Conservation (phyloP, 1,140 invertebrate species). For the Frieseomelitta varia region DNA sequence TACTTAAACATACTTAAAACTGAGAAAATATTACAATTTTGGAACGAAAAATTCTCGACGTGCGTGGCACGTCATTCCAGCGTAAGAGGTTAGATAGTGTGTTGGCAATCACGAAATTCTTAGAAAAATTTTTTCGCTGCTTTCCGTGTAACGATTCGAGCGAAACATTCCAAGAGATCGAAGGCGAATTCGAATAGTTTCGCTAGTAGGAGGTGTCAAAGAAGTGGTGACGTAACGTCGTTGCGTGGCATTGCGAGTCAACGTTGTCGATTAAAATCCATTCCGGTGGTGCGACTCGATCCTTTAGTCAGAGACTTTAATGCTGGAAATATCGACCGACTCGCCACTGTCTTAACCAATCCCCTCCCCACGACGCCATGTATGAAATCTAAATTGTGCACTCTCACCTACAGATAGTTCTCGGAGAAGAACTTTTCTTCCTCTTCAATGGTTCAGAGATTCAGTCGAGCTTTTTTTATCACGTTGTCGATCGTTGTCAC, state of each 20-base stretch:
- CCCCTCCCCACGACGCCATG: too few species aligned
- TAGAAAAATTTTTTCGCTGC: background rate
- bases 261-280: background rate
- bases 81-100: too few species aligned
- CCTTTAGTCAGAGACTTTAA: slow-evolving; percentile 32
- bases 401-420: too few species aligned
- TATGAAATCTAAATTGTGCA: background rate
- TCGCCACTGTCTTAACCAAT: background rate
- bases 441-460: too few species aligned
- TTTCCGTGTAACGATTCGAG: background rate
- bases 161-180: background rate
- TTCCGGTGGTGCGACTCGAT: background rate
- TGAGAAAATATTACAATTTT: too few species aligned
- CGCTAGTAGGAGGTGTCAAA: background rate
- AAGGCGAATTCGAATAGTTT: background rate
- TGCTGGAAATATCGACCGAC: background rate
- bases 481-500: too few species aligned
- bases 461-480: too few species aligned
- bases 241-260: background rate
- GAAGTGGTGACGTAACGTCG: background rate
- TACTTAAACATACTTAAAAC: too few species aligned
- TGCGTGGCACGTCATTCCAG: too few species aligned
- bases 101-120: background rate
- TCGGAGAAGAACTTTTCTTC: too few species aligned
- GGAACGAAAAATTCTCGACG: too few species aligned